These are phyloP conservation scores for Aporrectodea caliginosa DNA, from an alignment of 1,140 invertebrate genomes.

Conservation along the genomic window DNA sequence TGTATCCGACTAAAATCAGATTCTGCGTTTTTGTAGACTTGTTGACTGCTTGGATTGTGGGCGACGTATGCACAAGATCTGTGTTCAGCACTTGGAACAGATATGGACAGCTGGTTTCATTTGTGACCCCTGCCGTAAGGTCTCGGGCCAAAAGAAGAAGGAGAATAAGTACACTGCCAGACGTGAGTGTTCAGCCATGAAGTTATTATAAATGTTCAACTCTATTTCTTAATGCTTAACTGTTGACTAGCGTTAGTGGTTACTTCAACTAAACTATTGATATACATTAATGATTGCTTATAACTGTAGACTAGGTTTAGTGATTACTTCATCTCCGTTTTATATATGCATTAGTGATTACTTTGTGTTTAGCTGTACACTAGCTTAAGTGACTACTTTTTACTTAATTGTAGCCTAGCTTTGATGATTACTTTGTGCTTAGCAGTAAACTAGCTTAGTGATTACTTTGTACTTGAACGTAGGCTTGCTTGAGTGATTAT, in stretches of 20 bases:
- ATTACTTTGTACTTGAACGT: no score
- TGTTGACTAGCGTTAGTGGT: background rate
- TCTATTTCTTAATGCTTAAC: background rate
- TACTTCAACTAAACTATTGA: background rate
- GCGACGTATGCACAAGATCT: conserved; percentile 95
- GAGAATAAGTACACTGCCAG: conserved; percentile 98
- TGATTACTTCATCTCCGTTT: background rate
- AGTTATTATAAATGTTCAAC: background rate
- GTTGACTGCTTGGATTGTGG: conserved; percentile 93
- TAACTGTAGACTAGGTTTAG: background rate
- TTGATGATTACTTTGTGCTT: no score
- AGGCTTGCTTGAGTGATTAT: no score
- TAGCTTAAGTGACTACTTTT: no score
- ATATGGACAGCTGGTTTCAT: conserved; percentile 88
- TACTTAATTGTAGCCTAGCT: no score
- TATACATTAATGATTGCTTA: background rate
- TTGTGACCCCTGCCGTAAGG: conserved; percentile 94
- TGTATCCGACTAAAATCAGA: no score
- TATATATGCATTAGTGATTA: background rate
- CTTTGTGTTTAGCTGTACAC: no score
- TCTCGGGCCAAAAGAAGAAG: conserved; percentile 84
- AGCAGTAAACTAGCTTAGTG: no score
- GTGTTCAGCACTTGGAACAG: conserved; percentile 88
- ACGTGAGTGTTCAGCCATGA: conserved; percentile 59
- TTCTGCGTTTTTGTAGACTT: no score